These are phyloP conservation scores for Oscheius onirici DNA, from an alignment of 2,888 invertebrate genomes.

Conservation along the genomic window DNA sequence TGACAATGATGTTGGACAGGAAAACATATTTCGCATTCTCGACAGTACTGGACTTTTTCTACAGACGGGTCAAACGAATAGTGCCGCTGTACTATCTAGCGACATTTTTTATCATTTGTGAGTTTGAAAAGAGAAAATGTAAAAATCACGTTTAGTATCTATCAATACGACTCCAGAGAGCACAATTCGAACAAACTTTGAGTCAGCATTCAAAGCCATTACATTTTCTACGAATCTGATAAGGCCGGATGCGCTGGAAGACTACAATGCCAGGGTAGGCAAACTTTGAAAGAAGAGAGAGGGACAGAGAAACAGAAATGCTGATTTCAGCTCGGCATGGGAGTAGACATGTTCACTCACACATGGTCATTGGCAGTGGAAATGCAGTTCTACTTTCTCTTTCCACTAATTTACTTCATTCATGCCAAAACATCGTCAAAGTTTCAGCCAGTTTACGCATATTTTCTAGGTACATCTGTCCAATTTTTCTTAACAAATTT, in stretches of 20 bases:
- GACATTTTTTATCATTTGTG: neutral
- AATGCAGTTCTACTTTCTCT: slow-evolving; percentile 11
- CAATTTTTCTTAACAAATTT: too few relatives aligned
- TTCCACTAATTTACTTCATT: slow-evolving; percentile 4
- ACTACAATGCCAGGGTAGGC: neutral
- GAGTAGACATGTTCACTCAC: slow-evolving; percentile 17
- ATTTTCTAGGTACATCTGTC: too few relatives aligned
- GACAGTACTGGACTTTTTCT: neutral
- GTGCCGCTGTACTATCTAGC: slow-evolving; percentile 3
- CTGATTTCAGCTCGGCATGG: neutral
- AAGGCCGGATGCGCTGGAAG: neutral
- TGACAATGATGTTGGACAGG: neutral
- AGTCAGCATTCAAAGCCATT: neutral
- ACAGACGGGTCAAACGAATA: slow-evolving; percentile 12
- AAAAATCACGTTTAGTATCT: neutral
- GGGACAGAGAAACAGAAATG: neutral
- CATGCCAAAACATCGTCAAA: neutral
- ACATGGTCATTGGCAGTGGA: slow-evolving; percentile 13
- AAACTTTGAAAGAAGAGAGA: too few relatives aligned
- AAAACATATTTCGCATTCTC: neutral
- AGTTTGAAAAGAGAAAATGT: neutral
- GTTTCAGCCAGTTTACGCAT: neutral
- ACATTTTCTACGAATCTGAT: slow-evolving; percentile 4
- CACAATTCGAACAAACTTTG: neutral
- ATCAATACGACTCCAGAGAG: neutral